Evolutionary conservation across 2,888 invertebrate genomes (phyloP).

Genomic region (Drosophila demipolita): DNA sequence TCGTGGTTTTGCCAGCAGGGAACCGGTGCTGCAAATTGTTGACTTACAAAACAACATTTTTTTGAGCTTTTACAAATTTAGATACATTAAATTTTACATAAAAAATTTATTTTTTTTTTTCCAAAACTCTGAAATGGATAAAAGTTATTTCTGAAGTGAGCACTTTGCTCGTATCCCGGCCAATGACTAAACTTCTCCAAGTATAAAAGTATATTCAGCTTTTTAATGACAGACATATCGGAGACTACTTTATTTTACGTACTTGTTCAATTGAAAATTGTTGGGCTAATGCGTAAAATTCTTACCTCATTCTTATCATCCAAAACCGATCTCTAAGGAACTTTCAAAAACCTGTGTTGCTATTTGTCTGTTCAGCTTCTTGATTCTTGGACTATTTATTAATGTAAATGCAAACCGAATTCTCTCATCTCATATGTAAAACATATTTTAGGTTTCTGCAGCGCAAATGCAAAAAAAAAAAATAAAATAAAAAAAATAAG

Average conservation of each 20-base stretch:
- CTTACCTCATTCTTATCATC: background rate
- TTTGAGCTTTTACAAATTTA: background rate
- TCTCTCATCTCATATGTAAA: constrained; percentile 44
- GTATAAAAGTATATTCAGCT: background rate
- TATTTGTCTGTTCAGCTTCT: background rate
- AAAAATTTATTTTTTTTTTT: constrained; percentile 10
- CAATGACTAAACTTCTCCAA: constrained; percentile 2
- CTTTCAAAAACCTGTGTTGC: background rate
- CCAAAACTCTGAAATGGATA: constrained; percentile 4
- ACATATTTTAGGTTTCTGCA: constrained; percentile 39
- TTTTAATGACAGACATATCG: background rate
- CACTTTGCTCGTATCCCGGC: background rate
- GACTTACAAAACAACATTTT: constrained; percentile 30
- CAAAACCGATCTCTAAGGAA: background rate
- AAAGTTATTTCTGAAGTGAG: constrained; percentile 7
- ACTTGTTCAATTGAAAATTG: background rate
- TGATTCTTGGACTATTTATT: constrained; percentile 43
- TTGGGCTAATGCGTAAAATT: background rate
- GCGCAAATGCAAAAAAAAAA: constrained; percentile 44
- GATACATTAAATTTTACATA: background rate
- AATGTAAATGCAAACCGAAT: constrained; percentile 61
- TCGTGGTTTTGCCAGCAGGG: background rate
- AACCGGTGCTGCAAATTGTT: background rate
- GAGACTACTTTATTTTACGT: background rate
- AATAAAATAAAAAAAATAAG: constrained; percentile 5